A percentile compares a stretch with the other conserved stretches of the same genome.
Conservation (phyloP, 2,888 invertebrate genomes). For the Cartodere bifasciata region DNA sequence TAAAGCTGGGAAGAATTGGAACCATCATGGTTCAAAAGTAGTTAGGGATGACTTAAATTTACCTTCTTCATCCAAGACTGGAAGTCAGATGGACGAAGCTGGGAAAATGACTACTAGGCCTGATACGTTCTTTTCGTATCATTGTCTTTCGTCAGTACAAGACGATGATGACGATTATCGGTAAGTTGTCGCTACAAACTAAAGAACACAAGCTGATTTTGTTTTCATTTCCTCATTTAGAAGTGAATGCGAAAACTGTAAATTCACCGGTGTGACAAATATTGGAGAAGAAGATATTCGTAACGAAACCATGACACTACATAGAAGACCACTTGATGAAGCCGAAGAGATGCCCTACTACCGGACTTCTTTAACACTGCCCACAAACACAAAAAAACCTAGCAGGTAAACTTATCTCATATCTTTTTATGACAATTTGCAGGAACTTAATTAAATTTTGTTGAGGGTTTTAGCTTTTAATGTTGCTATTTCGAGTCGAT, state of each 20-base stretch:
- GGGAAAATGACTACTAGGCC: too few species aligned
- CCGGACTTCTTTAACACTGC: slow-evolving; percentile 50
- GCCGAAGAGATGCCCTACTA: slow-evolving; percentile 41
- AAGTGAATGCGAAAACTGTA: slow-evolving; percentile 77
- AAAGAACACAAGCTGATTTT: slow-evolving; percentile 3
- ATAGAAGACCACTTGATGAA: slow-evolving; percentile 42
- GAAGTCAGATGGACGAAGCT: slow-evolving; percentile 11
- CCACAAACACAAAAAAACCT: slow-evolving; percentile 46
- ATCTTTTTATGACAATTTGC: too few species aligned
- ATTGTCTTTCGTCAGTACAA: slow-evolving; percentile 24
- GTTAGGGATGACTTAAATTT: too few species aligned
- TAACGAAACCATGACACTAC: slow-evolving; percentile 57
- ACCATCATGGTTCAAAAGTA: too few species aligned
- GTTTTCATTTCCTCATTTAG: too few species aligned
- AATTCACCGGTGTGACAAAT: slow-evolving; percentile 48
- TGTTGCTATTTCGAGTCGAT: neutral
- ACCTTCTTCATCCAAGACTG: slow-evolving; percentile 8
- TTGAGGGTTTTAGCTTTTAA: neutral
- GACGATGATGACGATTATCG: slow-evolving; percentile 26
- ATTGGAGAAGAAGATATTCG: slow-evolving; percentile 44
- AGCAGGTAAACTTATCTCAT: too few species aligned
- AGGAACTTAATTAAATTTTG: too few species aligned
- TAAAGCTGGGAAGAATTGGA: too few species aligned
- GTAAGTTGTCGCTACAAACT: slow-evolving; percentile 13
- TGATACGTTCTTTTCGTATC: slow-evolving; percentile 22